Evolutionary conservation across 2,113 vertebrate genomes (phyloP).

Genomic region (Ondatra zibethicus): DNA sequence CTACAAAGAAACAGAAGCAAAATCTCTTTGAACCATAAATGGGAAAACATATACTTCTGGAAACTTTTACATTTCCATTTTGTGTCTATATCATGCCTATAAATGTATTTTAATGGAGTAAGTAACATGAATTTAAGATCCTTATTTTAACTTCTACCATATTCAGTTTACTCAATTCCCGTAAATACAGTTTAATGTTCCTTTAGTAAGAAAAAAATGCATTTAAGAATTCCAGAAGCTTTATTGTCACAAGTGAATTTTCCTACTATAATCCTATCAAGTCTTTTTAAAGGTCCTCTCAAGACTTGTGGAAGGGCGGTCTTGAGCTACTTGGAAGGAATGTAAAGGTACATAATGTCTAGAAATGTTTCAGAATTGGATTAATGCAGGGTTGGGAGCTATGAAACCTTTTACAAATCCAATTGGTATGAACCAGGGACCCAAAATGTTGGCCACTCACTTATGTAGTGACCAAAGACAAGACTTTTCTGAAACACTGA

Average conservation of each 20-base stretch:
- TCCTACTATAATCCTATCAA: background rate
- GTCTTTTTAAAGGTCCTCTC: background rate
- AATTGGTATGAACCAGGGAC: no score
- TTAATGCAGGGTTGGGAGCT: background rate
- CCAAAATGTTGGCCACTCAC: background rate
- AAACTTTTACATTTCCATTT: background rate
- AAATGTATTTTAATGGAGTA: slow-evolving; percentile 26
- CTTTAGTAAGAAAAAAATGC: background rate
- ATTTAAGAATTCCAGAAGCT: slow-evolving; percentile 19
- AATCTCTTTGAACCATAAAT: slow-evolving; percentile 22
- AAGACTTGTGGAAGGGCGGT: background rate
- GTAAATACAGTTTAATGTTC: background rate
- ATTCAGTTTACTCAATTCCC: slow-evolving; percentile 46
- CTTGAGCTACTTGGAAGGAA: background rate
- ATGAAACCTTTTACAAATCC: background rate
- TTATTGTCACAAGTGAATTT: slow-evolving; percentile 28
- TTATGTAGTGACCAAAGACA: background rate
- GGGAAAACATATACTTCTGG: background rate
- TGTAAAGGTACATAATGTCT: background rate
- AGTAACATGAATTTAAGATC: slow-evolving; percentile 1
- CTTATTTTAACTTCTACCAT: slow-evolving; percentile 29
- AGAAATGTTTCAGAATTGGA: background rate
- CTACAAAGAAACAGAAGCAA: background rate
- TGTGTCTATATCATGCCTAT: background rate
- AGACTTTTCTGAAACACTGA: background rate